Evolutionary conservation across 2,888 invertebrate genomes (phyloP).

Genomic region (Apotomis capreana): DNA sequence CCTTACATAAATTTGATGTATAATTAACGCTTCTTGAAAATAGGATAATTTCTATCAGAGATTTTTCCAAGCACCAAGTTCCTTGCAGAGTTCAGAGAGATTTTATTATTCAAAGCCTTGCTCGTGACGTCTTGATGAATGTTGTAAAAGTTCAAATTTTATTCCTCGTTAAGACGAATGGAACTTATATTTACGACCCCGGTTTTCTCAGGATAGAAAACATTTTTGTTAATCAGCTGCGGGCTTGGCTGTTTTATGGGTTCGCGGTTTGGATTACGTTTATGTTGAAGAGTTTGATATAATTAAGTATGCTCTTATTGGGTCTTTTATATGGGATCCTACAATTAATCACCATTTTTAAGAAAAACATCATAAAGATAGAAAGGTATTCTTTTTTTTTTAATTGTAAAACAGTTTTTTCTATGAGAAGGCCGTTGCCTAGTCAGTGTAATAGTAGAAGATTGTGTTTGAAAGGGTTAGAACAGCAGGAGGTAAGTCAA

Average conservation of each 20-base stretch:
- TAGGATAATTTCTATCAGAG: conserved; percentile 22
- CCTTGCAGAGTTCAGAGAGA: neutral
- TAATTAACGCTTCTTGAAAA: conserved; percentile 22
- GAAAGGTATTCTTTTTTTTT: too few species aligned
- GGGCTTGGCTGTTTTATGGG: conserved; percentile 1
- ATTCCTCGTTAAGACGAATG: conserved; percentile 41
- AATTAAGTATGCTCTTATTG: too few species aligned
- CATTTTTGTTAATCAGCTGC: conserved; percentile 11
- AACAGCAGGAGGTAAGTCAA: too few species aligned
- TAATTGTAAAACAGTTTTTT: too few species aligned
- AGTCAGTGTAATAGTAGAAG: too few species aligned
- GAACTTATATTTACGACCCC: conserved; percentile 43
- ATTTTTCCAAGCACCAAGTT: conserved; percentile 20
- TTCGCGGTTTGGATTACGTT: conserved; percentile 3
- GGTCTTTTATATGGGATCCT: too few species aligned
- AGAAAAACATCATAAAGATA: too few species aligned
- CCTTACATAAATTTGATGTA: conserved; percentile 9
- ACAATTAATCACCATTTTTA: too few species aligned
- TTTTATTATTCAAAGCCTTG: conserved; percentile 45
- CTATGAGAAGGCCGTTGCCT: too few species aligned
- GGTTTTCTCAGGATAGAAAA: conserved; percentile 5
- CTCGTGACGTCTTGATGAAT: conserved; percentile 46
- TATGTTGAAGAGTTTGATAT: neutral
- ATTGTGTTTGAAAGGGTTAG: too few species aligned
- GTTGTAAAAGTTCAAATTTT: conserved; percentile 46